phyloP scores from a whole-genome alignment of 2,888 invertebrate genomes.

The Nomada hirtipes region DNA sequence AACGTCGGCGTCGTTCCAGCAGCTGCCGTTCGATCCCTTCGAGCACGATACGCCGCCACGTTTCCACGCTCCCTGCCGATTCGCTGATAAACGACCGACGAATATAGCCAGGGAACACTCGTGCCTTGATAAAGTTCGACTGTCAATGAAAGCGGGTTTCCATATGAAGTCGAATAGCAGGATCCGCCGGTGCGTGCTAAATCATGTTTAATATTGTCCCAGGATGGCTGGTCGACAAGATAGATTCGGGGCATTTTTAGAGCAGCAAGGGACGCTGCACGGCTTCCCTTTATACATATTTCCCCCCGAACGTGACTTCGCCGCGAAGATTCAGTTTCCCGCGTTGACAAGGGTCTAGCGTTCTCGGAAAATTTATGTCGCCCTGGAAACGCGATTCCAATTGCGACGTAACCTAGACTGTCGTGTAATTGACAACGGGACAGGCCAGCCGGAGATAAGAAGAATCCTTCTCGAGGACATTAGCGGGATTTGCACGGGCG shows the following conservation, averaged over 20 bases:
- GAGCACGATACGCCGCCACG: conserved; percentile 8
- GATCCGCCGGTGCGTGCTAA: conserved; percentile 16
- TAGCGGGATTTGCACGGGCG: conserved; percentile 27
- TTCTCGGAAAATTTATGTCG: conserved; percentile 19
- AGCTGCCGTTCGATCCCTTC: neutral
- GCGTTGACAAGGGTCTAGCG: conserved; percentile 21
- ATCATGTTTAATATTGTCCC: conserved; percentile 39
- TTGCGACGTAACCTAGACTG: conserved; percentile 24
- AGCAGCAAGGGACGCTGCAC: neutral
- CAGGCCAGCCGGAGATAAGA: conserved; percentile 19
- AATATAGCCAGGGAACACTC: conserved; percentile 47
- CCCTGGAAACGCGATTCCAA: conserved; percentile 26
- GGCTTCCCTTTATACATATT: neutral
- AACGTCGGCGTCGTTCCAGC: conserved; percentile 2
- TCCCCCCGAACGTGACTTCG: conserved; percentile 19
- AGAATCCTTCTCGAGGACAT: conserved; percentile 7
- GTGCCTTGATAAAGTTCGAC: conserved; percentile 39
- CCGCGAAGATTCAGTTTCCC: conserved; percentile 24
- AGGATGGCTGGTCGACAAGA: conserved; percentile 12
- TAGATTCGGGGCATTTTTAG: conserved; percentile 31
- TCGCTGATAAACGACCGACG: conserved; percentile 43
- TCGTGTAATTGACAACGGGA: conserved; percentile 48
- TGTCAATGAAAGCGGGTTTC: conserved; percentile 29
- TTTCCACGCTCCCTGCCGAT: neutral
- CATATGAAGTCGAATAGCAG: conserved; percentile 17